Conservation (phyloP, 2,113 vertebrate species). For the Crotophaga sulcirostris region DNA sequence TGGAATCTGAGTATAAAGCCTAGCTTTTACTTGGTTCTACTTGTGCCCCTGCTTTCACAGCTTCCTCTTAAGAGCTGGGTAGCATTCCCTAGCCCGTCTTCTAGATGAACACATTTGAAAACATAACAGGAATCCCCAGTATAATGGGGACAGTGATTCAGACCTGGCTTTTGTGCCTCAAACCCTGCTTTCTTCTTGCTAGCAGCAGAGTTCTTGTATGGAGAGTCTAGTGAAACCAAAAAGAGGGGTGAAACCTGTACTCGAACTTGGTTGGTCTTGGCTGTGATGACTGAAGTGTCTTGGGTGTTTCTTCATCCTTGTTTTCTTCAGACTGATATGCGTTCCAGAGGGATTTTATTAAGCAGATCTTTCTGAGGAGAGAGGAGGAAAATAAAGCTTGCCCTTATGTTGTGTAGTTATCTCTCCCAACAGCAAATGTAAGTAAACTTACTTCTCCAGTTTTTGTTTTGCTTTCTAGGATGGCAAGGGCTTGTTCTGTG, state of each 20-base stretch:
- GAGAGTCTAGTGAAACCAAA: not conserved
- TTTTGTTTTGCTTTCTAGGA: not conserved
- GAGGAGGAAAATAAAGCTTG: not conserved
- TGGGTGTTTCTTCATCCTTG: not conserved
- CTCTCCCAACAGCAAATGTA: not conserved
- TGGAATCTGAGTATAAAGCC: not conserved
- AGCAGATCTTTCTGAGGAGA: not conserved
- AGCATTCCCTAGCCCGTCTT: not conserved
- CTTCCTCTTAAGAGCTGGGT: not conserved
- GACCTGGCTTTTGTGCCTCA: not conserved
- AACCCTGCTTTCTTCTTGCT: not conserved
- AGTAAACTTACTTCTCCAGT: not conserved
- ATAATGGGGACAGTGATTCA: not conserved
- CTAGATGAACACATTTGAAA: not conserved
- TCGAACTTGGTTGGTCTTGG: not conserved
- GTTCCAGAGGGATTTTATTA: not conserved
- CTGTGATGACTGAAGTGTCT: not conserved
- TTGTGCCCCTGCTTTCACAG: not conserved
- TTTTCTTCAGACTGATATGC: not conserved
- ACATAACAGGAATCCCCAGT: not conserved
- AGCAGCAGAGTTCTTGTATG: not conserved
- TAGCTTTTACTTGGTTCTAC: not conserved
- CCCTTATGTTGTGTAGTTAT: not conserved
- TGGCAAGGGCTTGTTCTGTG: not conserved
- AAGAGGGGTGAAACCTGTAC: not conserved